phyloP scores from a whole-genome alignment of 1,140 invertebrate genomes.

The Lanistes nyassanus region DNA sequence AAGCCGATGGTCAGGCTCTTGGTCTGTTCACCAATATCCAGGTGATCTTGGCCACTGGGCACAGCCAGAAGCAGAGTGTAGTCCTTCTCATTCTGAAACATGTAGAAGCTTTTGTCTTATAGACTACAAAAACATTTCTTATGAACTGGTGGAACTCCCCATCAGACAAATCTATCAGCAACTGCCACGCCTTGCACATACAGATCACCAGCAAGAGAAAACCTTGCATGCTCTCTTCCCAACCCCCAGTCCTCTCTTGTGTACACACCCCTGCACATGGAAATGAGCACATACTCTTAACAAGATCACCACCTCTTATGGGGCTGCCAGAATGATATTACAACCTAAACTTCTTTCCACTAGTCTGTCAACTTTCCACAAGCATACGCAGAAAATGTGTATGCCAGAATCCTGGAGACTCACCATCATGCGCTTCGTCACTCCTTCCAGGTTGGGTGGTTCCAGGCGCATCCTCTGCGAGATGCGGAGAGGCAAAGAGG shows the following conservation, averaged over 20 bases:
- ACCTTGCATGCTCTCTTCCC: background rate
- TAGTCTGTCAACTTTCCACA: too few species aligned
- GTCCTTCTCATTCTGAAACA: slow-evolving; percentile 86
- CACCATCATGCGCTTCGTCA: slow-evolving; percentile 95
- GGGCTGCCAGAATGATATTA: too few species aligned
- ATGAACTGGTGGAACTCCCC: background rate
- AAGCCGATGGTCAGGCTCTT: slow-evolving; percentile 90
- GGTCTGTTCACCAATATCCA: slow-evolving; percentile 92
- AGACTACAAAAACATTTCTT: background rate
- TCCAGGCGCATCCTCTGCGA: slow-evolving; percentile 97
- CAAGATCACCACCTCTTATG: too few species aligned
- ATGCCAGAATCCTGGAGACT: slow-evolving; percentile 33
- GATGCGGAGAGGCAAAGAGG: slow-evolving; percentile 76
- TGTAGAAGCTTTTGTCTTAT: background rate
- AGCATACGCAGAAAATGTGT: too few species aligned
- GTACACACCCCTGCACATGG: too few species aligned
- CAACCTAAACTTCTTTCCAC: too few species aligned
- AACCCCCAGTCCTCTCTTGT: background rate
- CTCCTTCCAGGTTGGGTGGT: slow-evolving; percentile 92
- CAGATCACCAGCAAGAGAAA: too few species aligned
- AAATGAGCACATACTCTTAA: too few species aligned
- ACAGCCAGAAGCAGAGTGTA: slow-evolving; percentile 95
- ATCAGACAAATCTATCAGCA: background rate
- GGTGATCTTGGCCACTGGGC: slow-evolving; percentile 92
- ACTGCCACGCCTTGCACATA: background rate